Evolutionary conservation across 2,797 vertebrate genomes (phyloP).

Genomic region (Rhynchotus rufescens): DNA sequence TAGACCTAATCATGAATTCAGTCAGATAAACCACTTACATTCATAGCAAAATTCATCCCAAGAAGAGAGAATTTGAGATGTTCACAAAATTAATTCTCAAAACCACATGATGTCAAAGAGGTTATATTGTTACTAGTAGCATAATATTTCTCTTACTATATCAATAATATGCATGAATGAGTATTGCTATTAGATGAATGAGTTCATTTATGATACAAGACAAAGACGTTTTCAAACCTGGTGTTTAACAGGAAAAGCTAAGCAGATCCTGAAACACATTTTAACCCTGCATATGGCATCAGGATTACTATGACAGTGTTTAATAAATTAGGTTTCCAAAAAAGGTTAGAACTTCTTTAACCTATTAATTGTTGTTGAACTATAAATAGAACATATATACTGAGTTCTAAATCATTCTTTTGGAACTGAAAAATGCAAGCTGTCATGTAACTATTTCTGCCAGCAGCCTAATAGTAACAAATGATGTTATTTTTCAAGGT

Average conservation of each 20-base stretch:
- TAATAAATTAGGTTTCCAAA: conserved; percentile 42
- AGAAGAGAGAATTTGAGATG: neutral
- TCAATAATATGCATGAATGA: neutral
- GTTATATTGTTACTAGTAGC: neutral
- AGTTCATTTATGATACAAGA: neutral
- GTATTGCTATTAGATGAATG: neutral
- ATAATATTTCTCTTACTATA: neutral
- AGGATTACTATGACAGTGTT: neutral
- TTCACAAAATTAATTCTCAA: neutral
- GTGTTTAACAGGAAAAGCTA: neutral
- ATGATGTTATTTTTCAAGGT: conserved; percentile 19
- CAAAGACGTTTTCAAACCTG: neutral
- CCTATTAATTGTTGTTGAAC: conserved; percentile 34
- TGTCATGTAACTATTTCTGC: conserved; percentile 38
- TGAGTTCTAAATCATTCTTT: conserved; percentile 25
- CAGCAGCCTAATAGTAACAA: conserved; percentile 43
- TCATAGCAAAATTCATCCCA: neutral
- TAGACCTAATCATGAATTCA: neutral
- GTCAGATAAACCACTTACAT: neutral
- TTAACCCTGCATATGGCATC: neutral
- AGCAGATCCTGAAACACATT: neutral
- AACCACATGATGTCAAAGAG: neutral
- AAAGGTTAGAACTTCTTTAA: conserved; percentile 40
- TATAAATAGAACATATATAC: neutral
- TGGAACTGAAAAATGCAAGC: conserved; percentile 37